Percentiles rank a stretch among this genome's conserved stretches.
Evolutionary conservation across 2,113 vertebrate genomes (phyloP).

Genomic region (Sturnira hondurensis): DNA sequence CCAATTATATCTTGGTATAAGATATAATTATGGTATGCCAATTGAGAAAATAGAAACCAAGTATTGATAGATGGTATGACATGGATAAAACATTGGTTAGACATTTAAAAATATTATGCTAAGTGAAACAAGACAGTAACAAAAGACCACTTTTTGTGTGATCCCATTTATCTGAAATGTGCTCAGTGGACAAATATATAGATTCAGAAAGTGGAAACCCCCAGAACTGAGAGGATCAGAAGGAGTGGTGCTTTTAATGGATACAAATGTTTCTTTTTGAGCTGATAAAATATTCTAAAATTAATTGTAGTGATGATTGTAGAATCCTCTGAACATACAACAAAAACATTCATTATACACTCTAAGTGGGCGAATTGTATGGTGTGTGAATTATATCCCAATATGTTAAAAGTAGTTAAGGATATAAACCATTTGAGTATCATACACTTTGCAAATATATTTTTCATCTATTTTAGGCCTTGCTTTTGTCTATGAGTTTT

Average conservation of each 20-base stretch:
- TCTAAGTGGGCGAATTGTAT: neutral
- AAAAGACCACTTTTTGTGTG: neutral
- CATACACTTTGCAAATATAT: neutral
- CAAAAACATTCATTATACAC: neutral
- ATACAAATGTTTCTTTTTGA: neutral
- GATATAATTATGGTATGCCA: too few relatives aligned
- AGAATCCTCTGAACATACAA: neutral
- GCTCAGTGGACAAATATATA: neutral
- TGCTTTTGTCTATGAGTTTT: neutral
- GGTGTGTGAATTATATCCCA: neutral
- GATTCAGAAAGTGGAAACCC: neutral
- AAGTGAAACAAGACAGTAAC: neutral
- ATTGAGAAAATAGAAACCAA: neutral
- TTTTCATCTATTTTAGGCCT: constrained; percentile 1
- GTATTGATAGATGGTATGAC: neutral
- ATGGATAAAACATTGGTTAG: neutral
- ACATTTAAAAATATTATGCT: neutral
- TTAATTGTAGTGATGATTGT: neutral
- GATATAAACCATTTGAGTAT: neutral
- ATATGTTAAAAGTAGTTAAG: constrained; percentile 7
- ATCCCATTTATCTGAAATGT: neutral
- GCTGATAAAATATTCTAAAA: neutral
- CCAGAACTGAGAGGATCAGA: neutral
- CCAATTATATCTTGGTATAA: neutral
- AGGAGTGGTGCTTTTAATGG: neutral